These are phyloP conservation scores for Pseudorhiza aurosa DNA, from an alignment of 30 jellyfish, hydroid and myxozoan species.

Conservation along the genomic window DNA sequence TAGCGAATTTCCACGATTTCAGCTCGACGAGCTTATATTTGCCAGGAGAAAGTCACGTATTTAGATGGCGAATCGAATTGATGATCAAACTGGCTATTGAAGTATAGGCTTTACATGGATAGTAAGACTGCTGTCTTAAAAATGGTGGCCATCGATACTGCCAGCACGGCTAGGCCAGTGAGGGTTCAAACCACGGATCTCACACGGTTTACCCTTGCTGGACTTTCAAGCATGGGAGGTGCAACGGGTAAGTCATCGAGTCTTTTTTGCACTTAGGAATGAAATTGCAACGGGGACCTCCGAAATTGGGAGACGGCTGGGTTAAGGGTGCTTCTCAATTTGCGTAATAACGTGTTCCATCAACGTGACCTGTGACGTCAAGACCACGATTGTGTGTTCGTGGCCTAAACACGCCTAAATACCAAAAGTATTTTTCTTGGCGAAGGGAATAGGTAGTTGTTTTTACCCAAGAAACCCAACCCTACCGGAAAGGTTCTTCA, in stretches of 20 bases:
- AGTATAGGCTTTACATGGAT: too few species aligned
- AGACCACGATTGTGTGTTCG: too few species aligned
- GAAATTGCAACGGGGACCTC: background rate
- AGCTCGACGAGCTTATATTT: background rate
- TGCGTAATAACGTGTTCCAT: background rate
- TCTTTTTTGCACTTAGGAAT: background rate
- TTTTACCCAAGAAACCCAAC: too few species aligned
- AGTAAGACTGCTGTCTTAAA: too few species aligned
- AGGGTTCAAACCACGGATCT: background rate
- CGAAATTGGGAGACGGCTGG: background rate
- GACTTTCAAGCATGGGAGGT: constrained; percentile 52
- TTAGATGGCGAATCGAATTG: background rate
- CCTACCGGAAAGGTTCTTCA: too few species aligned
- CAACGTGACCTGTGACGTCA: constrained; percentile 5
- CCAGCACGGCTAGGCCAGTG: background rate
- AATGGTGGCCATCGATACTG: background rate
- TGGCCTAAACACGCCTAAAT: too few species aligned
- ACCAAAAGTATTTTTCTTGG: too few species aligned
- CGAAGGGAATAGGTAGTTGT: too few species aligned
- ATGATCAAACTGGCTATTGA: background rate
- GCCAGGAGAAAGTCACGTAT: background rate
- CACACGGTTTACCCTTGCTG: constrained; percentile 40
- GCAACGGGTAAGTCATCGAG: constrained; percentile 34
- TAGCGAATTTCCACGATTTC: background rate
- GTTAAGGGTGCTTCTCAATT: background rate